Conservation (phyloP, 2,888 invertebrate species). For the Diachrysia chrysitis region DNA sequence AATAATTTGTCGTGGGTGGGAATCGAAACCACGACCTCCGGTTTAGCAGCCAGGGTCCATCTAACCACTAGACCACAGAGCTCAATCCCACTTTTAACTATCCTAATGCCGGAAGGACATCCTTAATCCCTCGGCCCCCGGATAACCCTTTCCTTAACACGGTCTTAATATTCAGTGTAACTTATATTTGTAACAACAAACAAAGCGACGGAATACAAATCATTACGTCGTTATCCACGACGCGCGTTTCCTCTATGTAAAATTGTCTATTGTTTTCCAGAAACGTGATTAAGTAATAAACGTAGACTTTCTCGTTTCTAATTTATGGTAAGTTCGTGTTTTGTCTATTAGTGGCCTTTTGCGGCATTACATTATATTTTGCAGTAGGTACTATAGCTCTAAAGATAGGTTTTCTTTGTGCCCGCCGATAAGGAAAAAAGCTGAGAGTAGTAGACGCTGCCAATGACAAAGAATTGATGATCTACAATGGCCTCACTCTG, state of each 20-base stretch:
- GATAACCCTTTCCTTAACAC: neutral
- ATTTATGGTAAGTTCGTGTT: neutral
- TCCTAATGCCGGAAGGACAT: neutral
- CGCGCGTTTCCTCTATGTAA: slow-evolving; percentile 44
- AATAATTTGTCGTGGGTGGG: too few relatives aligned
- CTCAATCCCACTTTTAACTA: too few relatives aligned
- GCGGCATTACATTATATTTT: neutral
- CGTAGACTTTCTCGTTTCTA: slow-evolving; percentile 41
- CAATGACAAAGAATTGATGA: too few relatives aligned
- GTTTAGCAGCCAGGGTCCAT: too few relatives aligned
- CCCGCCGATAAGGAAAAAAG: too few relatives aligned
- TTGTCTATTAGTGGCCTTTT: slow-evolving; percentile 3
- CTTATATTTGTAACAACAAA: slow-evolving; percentile 20
- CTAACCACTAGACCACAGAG: too few relatives aligned
- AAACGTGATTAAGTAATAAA: slow-evolving; percentile 45
- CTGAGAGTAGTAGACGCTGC: too few relatives aligned
- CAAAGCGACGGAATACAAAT: slow-evolving; percentile 7
- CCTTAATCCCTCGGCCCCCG: neutral
- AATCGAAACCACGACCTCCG: too few relatives aligned
- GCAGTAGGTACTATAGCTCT: neutral
- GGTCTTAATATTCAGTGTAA: neutral
- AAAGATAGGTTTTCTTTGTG: neutral
- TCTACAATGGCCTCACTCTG: too few relatives aligned
- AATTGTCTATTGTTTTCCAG: slow-evolving; percentile 40
- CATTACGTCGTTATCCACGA: slow-evolving; percentile 37